Evolutionary conservation across 2,113 vertebrate genomes (phyloP).

Genomic region (Lasiurus cinereus): DNA sequence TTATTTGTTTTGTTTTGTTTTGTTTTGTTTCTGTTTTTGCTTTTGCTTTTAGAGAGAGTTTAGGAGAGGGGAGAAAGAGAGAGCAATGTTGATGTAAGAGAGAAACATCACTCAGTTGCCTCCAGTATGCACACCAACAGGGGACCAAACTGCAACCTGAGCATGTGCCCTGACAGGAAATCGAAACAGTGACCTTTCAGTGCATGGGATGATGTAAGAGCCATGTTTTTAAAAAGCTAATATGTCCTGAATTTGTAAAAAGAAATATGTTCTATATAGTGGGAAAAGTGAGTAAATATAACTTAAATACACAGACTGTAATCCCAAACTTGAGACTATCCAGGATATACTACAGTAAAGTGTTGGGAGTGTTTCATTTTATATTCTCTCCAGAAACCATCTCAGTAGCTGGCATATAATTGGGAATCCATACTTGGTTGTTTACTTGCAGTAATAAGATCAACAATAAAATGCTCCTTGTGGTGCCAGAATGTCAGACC

Average conservation of each 20-base stretch:
- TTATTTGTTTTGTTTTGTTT: no score
- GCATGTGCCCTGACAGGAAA: not conserved
- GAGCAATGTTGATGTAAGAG: not conserved
- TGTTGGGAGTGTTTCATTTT: conserved; percentile 22
- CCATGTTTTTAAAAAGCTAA: not conserved
- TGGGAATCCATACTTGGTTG: not conserved
- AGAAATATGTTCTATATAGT: not conserved
- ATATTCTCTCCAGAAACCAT: conserved; percentile 4
- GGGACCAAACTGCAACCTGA: not conserved
- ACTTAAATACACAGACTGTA: not conserved
- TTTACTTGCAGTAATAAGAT: conserved; percentile 6
- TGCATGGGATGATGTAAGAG: not conserved
- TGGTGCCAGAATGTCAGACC: not conserved
- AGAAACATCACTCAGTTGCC: not conserved
- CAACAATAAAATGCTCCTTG: conserved; percentile 21
- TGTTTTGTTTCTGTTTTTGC: no score
- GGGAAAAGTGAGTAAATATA: not conserved
- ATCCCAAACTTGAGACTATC: not conserved
- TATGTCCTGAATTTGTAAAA: not conserved
- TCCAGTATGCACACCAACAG: not conserved
- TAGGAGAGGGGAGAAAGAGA: not conserved
- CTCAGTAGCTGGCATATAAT: conserved; percentile 3
- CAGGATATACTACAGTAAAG: not conserved
- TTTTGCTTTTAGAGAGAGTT: no score
- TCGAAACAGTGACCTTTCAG: not conserved